phyloP scores from a whole-genome alignment of 1,140 invertebrate species.

The Trichomalopsis sarcophagae region DNA sequence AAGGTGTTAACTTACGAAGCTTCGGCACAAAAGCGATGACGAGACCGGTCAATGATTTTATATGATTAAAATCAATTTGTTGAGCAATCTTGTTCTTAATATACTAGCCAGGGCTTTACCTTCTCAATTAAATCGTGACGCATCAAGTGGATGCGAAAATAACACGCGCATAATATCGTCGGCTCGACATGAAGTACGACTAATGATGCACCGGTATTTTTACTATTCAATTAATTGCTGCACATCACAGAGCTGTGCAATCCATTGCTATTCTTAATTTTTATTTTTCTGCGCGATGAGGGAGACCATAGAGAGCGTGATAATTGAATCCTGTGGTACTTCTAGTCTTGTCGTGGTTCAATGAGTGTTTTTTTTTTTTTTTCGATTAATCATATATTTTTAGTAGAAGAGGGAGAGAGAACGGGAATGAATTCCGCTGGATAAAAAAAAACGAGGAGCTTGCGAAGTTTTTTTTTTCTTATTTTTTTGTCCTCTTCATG shows the following conservation, averaged over 20 bases:
- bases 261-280: not conserved
- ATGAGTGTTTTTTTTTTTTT: conserved; percentile 32
- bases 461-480: conserved; percentile 1
- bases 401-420: not conserved
- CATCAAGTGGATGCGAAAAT: not conserved
- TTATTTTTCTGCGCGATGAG: conserved; percentile 24
- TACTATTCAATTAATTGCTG: conserved; percentile 49
- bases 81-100: not conserved
- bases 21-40: conserved; percentile 31
- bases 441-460: conserved; percentile 34
- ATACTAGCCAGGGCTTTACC: not conserved
- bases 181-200: conserved; percentile 7
- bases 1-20: not conserved
- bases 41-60: conserved; percentile 30
- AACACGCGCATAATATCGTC: not conserved
- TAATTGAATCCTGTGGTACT: conserved; percentile 52
- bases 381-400: conserved; percentile 38
- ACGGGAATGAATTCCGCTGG: not conserved
- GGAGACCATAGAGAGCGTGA: conserved; percentile 36
- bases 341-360: conserved; percentile 55
- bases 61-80: not conserved
- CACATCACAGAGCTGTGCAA: conserved; percentile 32
- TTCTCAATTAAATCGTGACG: not conserved
- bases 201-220: conserved; percentile 35
- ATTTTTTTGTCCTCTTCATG: conserved; percentile 25